Base-by-base conservation (phyloP, 2,888 invertebrate species). In the Blera fallax region DNA sequence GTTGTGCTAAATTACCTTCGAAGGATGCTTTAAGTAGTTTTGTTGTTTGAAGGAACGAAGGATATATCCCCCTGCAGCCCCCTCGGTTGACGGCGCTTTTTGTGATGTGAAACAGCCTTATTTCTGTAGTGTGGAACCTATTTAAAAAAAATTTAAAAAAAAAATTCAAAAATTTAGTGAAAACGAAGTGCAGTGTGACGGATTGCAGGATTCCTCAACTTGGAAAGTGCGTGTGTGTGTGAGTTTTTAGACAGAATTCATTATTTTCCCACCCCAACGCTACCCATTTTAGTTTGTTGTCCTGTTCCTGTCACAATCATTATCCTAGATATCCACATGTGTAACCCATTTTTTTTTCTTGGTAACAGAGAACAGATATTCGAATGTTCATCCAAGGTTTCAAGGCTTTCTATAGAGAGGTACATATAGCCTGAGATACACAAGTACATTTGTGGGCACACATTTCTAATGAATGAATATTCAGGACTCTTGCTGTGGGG, bases 391-490 rank as follows among this genome's bases (percentile, higher is more conserved):
- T 40, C 21, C 43, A 21, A 64, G 48, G 54, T 29, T 48, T 27
- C 72, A 81, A 81, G 54, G 54, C 40, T 32, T 80, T 64, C 24
- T 21, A 24, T 27, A n/a, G 14, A n/a, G 34, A 24, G 18, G 8
- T 14, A 50, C 48, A 21, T 14, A 27, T 52, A 40, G 16, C 18
- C n/a, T 16, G n/a, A n/a, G n/a, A n/a, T n/a, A n/a, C n/a, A n/a
- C n/a, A n/a, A n/a, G n/a, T n/a, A n/a, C n/a, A n/a, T n/a, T n/a
- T n/a, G n/a, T n/a, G n/a, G n/a, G 24, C 8, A 29, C 58, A 67
- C 48, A 60, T 67, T 48, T 69, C 48, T 52, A 60, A 69, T 77
- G 58, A 77, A 69, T 62, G 62, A 73, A 73, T 73, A 52, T 67
- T 67, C 21, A 76, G 76, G 24, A 37, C 56, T 18, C 10, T n/a